phyloP scores from a whole-genome alignment of 2,797 vertebrate genomes.

The Percopsis omiscomaycus region DNA sequence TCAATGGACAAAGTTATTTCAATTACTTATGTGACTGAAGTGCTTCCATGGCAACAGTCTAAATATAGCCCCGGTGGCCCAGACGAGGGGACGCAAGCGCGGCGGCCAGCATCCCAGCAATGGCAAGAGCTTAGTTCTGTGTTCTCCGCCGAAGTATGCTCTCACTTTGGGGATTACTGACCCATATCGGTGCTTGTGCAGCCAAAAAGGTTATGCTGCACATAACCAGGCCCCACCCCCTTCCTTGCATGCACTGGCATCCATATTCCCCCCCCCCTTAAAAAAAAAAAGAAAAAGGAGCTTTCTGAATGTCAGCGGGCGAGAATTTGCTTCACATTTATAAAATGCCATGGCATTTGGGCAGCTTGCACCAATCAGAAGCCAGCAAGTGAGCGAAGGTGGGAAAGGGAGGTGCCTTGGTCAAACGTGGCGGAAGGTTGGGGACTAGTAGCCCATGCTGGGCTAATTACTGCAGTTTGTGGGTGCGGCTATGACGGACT shows the following conservation, averaged over 20 bases:
- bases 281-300: constrained; percentile 59
- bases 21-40: constrained; percentile 66
- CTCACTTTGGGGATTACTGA: constrained; percentile 80
- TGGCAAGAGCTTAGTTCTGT: constrained; percentile 75
- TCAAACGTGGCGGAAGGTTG: constrained; percentile 53
- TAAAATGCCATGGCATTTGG: constrained; percentile 86
- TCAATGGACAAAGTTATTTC: constrained; percentile 60
- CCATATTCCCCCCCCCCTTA: constrained; percentile 67
- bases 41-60: constrained; percentile 71
- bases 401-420: constrained; percentile 57
- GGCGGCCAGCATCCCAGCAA: constrained; percentile 60
- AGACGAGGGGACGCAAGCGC: constrained; percentile 64
- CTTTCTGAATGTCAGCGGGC: constrained; percentile 83
- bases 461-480: constrained; percentile 68
- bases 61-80: constrained; percentile 68
- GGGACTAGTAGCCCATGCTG: constrained; percentile 44
- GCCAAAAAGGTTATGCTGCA: constrained; percentile 81
- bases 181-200: constrained; percentile 77
- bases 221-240: constrained; percentile 38
- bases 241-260: constrained; percentile 66
- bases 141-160: constrained; percentile 65
- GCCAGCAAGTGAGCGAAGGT: constrained; percentile 44
- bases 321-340: constrained; percentile 81
- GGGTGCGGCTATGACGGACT: constrained; percentile 51
- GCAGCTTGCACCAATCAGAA: constrained; percentile 76